Conservation (phyloP, 2,888 invertebrate genomes). For the Catonia carolina region DNA sequence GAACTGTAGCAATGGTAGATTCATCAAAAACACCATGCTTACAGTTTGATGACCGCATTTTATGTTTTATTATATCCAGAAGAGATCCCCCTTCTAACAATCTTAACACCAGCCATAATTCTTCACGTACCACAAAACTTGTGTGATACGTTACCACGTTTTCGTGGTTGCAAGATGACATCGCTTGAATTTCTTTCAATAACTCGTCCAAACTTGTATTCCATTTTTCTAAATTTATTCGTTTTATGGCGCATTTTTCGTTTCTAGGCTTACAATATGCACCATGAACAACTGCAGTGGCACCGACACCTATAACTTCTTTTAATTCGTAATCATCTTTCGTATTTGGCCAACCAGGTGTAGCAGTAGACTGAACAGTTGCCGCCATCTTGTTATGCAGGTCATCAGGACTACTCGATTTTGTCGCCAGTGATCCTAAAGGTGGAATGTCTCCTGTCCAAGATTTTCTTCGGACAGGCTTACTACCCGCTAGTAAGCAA, state of each 20-base stretch:
- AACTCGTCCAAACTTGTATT: conserved; percentile 99
- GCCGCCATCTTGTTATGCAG: conserved; percentile 30
- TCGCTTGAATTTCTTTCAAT: conserved; percentile 81
- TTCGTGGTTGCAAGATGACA: conserved; percentile 98
- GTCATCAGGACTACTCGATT: conserved; percentile 23
- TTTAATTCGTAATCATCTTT: conserved; percentile 88
- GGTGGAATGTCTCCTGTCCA: conserved; percentile 26
- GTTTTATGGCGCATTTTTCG: conserved; percentile 97
- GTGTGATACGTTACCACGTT: conserved; percentile 99
- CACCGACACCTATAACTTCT: conserved; percentile 94
- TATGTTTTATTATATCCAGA: conserved; percentile 88
- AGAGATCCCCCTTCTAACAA: conserved; percentile 88
- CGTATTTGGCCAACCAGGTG: conserved; percentile 74
- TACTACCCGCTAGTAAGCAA: no score
- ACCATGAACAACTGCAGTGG: conserved; percentile 91
- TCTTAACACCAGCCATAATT: conserved; percentile 92
- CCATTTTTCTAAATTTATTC: conserved; percentile 98
- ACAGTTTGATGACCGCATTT: conserved; percentile 85
- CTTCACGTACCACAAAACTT: conserved; percentile 95
- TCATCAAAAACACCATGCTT: conserved; percentile 97
- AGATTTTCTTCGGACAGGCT: conserved; percentile 53
- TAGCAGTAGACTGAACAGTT: conserved; percentile 30
- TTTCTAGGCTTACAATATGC: conserved; percentile 84
- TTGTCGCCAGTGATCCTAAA: conserved; percentile 14
- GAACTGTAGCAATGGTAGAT: conserved; percentile 91